Conservation (phyloP, 2,113 vertebrate species). For the Spilogale gracilis region DNA sequence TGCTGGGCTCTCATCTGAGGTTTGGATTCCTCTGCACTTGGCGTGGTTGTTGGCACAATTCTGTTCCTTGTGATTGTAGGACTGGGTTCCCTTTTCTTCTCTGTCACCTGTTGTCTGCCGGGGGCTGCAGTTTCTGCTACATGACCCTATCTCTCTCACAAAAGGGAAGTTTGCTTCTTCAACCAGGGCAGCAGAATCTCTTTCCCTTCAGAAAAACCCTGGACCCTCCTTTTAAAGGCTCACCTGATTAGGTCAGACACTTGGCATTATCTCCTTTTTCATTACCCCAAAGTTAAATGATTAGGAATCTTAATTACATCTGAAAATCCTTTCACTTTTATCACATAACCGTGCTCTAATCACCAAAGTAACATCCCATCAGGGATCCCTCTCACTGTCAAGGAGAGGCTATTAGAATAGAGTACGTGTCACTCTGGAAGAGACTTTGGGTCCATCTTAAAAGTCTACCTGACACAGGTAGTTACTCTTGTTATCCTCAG, state of each 20-base stretch:
- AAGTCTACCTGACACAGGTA: background rate
- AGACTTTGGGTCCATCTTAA: background rate
- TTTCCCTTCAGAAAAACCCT: background rate
- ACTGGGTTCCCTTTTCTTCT: background rate
- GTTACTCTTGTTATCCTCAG: background rate
- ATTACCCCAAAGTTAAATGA: background rate
- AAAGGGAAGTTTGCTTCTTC: background rate
- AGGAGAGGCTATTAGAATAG: background rate
- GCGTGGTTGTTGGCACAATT: background rate
- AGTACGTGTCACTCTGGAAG: background rate
- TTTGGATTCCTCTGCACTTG: background rate
- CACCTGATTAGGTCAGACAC: background rate
- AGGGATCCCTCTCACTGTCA: background rate
- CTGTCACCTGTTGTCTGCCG: background rate
- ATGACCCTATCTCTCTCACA: background rate
- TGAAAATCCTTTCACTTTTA: background rate
- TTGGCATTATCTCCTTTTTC: background rate
- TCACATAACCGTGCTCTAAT: background rate
- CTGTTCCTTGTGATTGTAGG: background rate
- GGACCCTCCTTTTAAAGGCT: background rate
- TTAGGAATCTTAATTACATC: background rate
- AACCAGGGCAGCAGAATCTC: background rate
- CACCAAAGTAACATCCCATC: background rate
- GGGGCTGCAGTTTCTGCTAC: background rate
- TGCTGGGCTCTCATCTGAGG: background rate